phyloP scores from a whole-genome alignment of 2,888 invertebrate genomes.

The Papilio demoleus region DNA sequence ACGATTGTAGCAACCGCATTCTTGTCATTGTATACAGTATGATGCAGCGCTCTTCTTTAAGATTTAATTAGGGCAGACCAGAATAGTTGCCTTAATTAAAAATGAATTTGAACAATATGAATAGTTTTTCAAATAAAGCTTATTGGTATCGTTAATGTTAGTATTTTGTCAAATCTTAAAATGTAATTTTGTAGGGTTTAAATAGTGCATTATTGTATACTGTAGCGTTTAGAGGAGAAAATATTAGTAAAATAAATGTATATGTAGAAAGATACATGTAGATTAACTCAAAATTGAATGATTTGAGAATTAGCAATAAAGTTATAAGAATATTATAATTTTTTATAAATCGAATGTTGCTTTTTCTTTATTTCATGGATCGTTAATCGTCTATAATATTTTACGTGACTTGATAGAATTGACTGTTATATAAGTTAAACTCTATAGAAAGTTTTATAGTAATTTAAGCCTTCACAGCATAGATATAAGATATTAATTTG shows the following conservation, averaged over 20 bases:
- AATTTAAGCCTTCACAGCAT: constrained; percentile 7
- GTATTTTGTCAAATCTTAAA: too few relatives aligned
- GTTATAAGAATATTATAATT: not conserved
- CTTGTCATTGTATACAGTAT: constrained; percentile 7
- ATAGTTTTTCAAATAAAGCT: too few relatives aligned
- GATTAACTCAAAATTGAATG: not conserved
- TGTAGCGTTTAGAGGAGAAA: too few relatives aligned
- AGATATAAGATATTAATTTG: constrained; percentile 17
- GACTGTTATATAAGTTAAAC: constrained; percentile 1
- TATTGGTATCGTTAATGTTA: too few relatives aligned
- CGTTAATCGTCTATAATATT: constrained; percentile 8
- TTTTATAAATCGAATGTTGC: not conserved
- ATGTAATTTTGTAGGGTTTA: too few relatives aligned
- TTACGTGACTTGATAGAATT: constrained; percentile 14
- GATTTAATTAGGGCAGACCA: not conserved
- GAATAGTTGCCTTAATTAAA: not conserved
- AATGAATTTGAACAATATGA: too few relatives aligned
- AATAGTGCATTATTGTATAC: too few relatives aligned
- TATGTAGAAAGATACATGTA: not conserved
- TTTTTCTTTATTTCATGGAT: not conserved
- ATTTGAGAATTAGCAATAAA: not conserved
- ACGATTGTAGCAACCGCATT: constrained; percentile 25
- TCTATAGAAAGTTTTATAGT: not conserved
- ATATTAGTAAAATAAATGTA: too few relatives aligned
- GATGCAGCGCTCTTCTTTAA: constrained; percentile 3